Evolutionary conservation across 2,797 vertebrate genomes (phyloP), one percentile per base, ranked within the genome.

Genomic region (Decapterus maruadsi): DNA sequence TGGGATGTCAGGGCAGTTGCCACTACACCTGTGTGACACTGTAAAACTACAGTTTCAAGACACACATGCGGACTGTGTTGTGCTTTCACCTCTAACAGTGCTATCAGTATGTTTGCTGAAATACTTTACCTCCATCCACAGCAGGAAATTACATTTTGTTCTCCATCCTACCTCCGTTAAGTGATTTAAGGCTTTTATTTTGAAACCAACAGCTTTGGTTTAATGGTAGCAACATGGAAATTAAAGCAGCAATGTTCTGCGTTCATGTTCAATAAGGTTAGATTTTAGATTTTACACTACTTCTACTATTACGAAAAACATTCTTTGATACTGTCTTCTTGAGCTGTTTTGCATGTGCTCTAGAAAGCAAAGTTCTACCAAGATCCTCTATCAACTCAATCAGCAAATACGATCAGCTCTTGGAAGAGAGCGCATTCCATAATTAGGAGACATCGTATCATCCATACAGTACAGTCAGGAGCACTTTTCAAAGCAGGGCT

Each of bases 401-500:
- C 90, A 85, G 72, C 61, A 59, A 86, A 82, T 68, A 53, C 83
- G 59, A 89, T 91, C 82, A 87, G 88, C 83, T 83, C 89, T 87
- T 61, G 61, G 89, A 85, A 87, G 87, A 48, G 77, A 60, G 69
- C 60, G 50, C 66, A 51, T 72, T 81, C 75, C 75, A 67, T 89
- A 89, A 91, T 92, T 91, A 89, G 85, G 72, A 87, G 82, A 86
- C 89, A 68, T 80, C 22, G 62, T 68, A 75, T 84, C 71, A 87
- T 83, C 90, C 81, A 72, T 79, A 85, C 78, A 78, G 87, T 91
- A 87, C 75, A 92, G 90, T 87, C 84, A 90, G 86, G 83, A 90
- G 84, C 90, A 92, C 87, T 90, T 91, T 88, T 93, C 92, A 92
- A 91, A 93, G 91, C 83, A 22, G 53, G 79, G 73, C 84, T 92